Evolutionary conservation across 2,797 vertebrate species (phyloP), one percentile per base, ranked within the genome.

Genomic region (Pseudochaenichthys georgianus): DNA sequence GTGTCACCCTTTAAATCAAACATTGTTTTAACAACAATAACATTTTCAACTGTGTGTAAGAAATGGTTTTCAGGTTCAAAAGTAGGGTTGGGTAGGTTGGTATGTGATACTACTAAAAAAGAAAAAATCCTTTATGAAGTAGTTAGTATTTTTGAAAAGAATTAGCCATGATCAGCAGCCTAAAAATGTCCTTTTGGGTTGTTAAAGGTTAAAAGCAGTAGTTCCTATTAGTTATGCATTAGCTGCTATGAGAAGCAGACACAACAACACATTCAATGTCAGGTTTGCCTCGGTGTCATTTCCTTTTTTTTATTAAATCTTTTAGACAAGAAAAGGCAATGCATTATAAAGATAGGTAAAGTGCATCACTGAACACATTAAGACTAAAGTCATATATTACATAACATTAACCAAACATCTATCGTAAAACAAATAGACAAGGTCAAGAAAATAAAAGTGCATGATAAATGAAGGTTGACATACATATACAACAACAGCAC

Each of bases 261-360:
- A 62, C 52, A 57, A 77, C 4, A 6, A 17, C 3, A 53, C 8
- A 61, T 38, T 66, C 73, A 58, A 45, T 43, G 60, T 58, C 52
- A 60, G 9, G 28, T 28, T 28, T 28, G 28, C 28, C 28, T 5
- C 28, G 1, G 28, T 28, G 4, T 28, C 4, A 28, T 28, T 28
- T 5, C 28, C 28, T 28, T 3, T 23, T 23, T 23, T 28, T 4
- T 4, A n/a, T n/a, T n/a, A n/a, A 28, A 28, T 28, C 28, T 28
- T 28, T 28, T 28, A 28, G 28, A 28, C 28, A 28, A 28, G 28
- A 28, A 28, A 28, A 28, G 28, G 28, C 28, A 28, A 28, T 28
- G 28, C 28, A 28, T 28, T 28, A 28, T 28, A 28, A 28, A 28
- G 28, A 28, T 28, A 28, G 28, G 28, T 28, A 28, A 28, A 28